phyloP scores from a whole-genome alignment of 2,113 vertebrate genomes.

The Motacilla tschutschensis region DNA sequence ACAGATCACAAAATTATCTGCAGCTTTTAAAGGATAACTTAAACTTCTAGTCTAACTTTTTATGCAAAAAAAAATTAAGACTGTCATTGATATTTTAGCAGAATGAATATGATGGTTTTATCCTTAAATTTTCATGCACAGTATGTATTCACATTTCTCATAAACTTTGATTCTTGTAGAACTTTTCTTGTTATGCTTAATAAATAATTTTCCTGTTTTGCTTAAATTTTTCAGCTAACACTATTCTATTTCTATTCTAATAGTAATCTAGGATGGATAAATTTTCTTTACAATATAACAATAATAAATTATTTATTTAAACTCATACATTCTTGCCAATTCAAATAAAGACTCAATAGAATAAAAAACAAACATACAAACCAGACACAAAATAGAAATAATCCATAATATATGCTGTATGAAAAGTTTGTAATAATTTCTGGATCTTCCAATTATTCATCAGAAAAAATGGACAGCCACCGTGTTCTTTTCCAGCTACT shows the following conservation, averaged over 20 bases:
- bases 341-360: not conserved
- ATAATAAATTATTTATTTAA: not conserved
- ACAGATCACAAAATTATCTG: not conserved
- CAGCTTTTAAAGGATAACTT: not conserved
- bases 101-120: accelerated
- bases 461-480: not conserved
- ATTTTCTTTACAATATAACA: not conserved
- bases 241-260: not conserved
- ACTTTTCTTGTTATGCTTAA: not conserved
- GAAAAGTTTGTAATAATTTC: not conserved
- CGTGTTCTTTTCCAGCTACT: not conserved
- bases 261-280: not conserved
- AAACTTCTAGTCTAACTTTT: not conserved
- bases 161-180: not conserved
- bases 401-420: not conserved
- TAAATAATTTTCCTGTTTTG: not conserved
- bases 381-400: not conserved
- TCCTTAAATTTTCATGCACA: not conserved
- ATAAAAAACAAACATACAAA: not conserved
- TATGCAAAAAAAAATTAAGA: not conserved
- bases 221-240: not conserved
- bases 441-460: not conserved
- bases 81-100: not conserved
- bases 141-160: not conserved
- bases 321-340: not conserved